Conservation (phyloP, 2,113 vertebrate species). For the Oncorhynchus tshawytscha region DNA sequence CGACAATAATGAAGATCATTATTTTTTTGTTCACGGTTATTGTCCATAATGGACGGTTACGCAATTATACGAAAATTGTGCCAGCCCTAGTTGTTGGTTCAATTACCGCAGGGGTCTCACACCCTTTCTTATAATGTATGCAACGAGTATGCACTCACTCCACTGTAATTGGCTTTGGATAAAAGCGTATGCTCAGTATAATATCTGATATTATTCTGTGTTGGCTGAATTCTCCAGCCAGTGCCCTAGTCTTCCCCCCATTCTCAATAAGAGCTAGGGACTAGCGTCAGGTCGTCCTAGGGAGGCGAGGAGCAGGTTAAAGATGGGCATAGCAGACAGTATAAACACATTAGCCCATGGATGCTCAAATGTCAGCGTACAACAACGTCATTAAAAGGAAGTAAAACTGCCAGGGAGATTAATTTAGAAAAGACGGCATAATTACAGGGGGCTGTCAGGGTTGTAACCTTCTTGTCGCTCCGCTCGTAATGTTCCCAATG, state of each 20-base stretch:
- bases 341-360: constrained; percentile 9
- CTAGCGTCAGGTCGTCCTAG: no score
- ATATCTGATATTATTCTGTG: no score
- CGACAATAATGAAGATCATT: no score
- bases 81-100: no score
- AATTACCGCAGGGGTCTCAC: no score
- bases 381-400: constrained; percentile 18
- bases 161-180: no score
- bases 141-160: no score
- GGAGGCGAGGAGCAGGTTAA: background rate
- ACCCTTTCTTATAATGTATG: no score
- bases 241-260: background rate
- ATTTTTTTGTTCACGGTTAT: no score
- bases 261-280: constrained; percentile 4
- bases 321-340: background rate
- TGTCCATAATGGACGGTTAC: no score
- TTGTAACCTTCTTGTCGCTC: background rate
- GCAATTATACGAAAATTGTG: no score
- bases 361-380: constrained; percentile 19
- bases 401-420: background rate
- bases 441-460: background rate
- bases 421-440: constrained; percentile 2
- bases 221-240: background rate
- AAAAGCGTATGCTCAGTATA: no score
- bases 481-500: background rate